These are phyloP conservation scores for Phycodurus eques DNA, from an alignment of 2,113 vertebrate genomes.

Conservation along the genomic window DNA sequence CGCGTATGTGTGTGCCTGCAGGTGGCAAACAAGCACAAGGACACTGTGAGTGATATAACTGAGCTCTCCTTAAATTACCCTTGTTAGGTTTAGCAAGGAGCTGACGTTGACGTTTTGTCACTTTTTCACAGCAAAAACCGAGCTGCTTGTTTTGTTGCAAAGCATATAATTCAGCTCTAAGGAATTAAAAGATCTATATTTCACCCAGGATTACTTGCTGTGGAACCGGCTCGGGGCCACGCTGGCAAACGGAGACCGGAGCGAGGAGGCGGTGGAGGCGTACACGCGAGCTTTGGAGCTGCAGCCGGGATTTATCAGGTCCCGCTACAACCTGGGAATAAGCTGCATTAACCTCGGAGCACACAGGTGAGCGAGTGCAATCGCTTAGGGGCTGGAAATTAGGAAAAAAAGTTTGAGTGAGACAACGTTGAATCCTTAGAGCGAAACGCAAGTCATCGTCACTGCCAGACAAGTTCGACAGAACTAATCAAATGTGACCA, in stretches of 20 bases:
- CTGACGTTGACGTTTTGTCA: slow-evolving; percentile 6
- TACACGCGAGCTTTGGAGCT: slow-evolving; percentile 91
- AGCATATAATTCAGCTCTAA: slow-evolving; percentile 22
- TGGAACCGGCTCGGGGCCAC: slow-evolving; percentile 98
- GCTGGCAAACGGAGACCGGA: slow-evolving; percentile 93
- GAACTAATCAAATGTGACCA: neutral
- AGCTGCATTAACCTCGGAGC: slow-evolving; percentile 98
- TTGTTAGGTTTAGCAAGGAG: slow-evolving; percentile 17
- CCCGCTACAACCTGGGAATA: slow-evolving; percentile 96
- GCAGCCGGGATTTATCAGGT: slow-evolving; percentile 96
- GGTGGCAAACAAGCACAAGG: slow-evolving; percentile 54
- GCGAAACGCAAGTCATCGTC: neutral
- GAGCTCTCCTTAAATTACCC: slow-evolving; percentile 39
- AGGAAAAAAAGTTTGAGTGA: neutral
- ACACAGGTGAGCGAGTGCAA: slow-evolving; percentile 80
- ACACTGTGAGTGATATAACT: slow-evolving; percentile 38
- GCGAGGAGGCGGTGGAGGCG: slow-evolving; percentile 93
- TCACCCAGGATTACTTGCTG: slow-evolving; percentile 87
- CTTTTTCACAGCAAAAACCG: slow-evolving; percentile 15
- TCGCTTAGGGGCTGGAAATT: neutral
- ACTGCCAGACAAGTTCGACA: neutral
- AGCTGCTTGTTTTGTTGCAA: neutral
- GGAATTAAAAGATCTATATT: neutral
- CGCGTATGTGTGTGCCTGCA: slow-evolving; percentile 23
- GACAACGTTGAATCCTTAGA: neutral